These are phyloP conservation scores for Lateolabrax maculatus DNA, from an alignment of 2,797 vertebrate species.

Conservation along the genomic window DNA sequence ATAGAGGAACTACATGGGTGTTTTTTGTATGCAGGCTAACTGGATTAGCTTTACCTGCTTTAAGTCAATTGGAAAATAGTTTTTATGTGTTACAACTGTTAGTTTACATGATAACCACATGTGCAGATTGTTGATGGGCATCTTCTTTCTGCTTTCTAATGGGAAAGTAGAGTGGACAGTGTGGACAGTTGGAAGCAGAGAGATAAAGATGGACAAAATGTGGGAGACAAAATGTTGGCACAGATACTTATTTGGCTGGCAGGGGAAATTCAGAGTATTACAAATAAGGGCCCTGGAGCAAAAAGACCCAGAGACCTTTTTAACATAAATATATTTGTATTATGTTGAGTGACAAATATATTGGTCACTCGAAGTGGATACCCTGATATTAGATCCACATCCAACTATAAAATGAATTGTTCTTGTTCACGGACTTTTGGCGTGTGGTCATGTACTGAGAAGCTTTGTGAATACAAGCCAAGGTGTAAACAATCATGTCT, in stretches of 20 bases:
- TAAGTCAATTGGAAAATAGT: not conserved
- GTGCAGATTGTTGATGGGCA: not conserved
- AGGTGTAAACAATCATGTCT: not conserved
- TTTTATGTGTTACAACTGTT: not conserved
- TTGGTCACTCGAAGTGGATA: not conserved
- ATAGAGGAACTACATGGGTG: not conserved
- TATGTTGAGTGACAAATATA: not conserved
- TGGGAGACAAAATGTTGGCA: not conserved
- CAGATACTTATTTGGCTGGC: not conserved
- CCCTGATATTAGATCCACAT: not conserved
- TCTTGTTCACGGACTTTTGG: not conserved
- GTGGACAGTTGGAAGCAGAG: not conserved
- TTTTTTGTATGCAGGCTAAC: not conserved
- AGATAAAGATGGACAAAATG: not conserved
- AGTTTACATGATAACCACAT: not conserved
- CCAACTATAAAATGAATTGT: not conserved
- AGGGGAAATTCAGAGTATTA: not conserved
- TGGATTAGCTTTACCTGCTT: not conserved
- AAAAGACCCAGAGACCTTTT: not conserved
- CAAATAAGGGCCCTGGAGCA: not conserved
- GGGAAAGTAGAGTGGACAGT: not conserved
- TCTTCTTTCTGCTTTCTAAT: not conserved
- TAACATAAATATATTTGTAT: not conserved
- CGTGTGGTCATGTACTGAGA: not conserved
- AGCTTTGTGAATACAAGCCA: not conserved